Percentiles rank a stretch among this genome's conserved stretches.
Evolutionary conservation across 2,888 invertebrate species (phyloP).

Genomic region (Chrysolina oricalcia): DNA sequence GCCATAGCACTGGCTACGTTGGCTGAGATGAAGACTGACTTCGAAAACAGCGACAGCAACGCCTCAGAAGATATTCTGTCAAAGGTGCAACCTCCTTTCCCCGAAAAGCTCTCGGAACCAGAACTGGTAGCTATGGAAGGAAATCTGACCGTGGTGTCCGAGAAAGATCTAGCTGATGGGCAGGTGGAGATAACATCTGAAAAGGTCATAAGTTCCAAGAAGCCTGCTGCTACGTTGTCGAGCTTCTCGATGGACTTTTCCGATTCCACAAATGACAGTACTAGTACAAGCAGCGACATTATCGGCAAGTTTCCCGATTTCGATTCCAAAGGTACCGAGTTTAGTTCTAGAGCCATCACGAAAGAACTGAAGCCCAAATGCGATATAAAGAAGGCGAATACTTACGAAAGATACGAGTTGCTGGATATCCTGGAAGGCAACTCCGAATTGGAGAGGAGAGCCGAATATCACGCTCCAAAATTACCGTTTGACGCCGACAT

Average conservation of each 20-base stretch:
- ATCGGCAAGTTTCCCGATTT: constrained; percentile 32
- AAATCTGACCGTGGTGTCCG: constrained; percentile 75
- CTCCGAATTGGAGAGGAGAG: constrained; percentile 49
- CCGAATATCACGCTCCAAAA: constrained; percentile 26
- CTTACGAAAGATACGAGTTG: constrained; percentile 55
- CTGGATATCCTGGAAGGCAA: constrained; percentile 59
- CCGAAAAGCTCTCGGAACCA: constrained; percentile 50
- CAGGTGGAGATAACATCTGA: constrained; percentile 75
- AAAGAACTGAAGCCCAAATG: constrained; percentile 52
- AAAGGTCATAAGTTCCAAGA: constrained; percentile 62
- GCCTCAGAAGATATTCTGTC: constrained; percentile 33
- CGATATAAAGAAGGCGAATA: constrained; percentile 44
- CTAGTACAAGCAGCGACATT: constrained; percentile 35
- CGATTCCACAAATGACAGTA: constrained; percentile 56
- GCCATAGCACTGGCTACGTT: constrained; percentile 51
- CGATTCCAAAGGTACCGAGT: constrained; percentile 51
- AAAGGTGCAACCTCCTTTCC: constrained; percentile 31
- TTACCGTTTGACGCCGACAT: constrained; percentile 49
- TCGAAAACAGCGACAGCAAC: constrained; percentile 39
- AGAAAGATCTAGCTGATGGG: constrained; percentile 67
- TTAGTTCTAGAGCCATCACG: constrained; percentile 53
- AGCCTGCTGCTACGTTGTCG: constrained; percentile 64
- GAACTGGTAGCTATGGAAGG: constrained; percentile 73
- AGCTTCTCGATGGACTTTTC: constrained; percentile 69
- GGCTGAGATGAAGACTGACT: constrained; percentile 48